Base-by-base conservation (phyloP, 2,888 invertebrate genomes). In the Nezara viridula region DNA sequence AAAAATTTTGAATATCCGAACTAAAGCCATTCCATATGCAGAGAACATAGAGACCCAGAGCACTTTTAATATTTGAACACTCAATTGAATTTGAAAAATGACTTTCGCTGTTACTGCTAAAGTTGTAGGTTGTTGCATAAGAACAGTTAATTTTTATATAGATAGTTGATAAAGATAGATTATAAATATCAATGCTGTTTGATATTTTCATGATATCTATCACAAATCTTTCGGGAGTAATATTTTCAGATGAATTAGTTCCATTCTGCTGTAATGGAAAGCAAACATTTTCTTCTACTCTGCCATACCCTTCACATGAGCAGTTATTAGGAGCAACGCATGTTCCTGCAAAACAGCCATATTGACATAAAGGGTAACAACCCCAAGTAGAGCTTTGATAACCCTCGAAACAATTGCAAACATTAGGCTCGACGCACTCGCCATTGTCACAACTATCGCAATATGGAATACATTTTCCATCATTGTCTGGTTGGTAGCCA, bases 261-360 rank as follows among this genome's bases (percentile, higher is more conserved):
- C 12, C 24, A 50, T 85, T 27, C 10, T 44, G 44, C 44, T 52
- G 77, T 50, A 90, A 32, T 32, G 90, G 89, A 40, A 90, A 47
- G 50, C 50, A 86, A 50, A 86, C 7, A 81, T 86, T 90, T 87
- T 90, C 86, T 37, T 85, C 77, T 24, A 89, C 44, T 77, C 52
- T 88, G 10, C 44, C 86, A 85, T 47, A 40, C 19, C 89, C 90
- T 14, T 55, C 50, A 88, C 90, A 90, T 40, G 89, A 85, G 66
- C 90, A 90, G 12, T 89, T 89, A 40, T 90, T 89, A 32, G 90
- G 90, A n/a, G 86, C 85, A 24, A 89, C 60, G 50, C 90, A 90
- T 50, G 60, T 60, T 10, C 90, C 90, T 50, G 88, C 90, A 47
- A 85, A 50, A 87, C 90, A 90, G 0, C 49, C 81, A 21, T 86